These are phyloP conservation scores for Myotis myotis DNA, from an alignment of 2,797 vertebrate genomes.

Conservation along the genomic window DNA sequence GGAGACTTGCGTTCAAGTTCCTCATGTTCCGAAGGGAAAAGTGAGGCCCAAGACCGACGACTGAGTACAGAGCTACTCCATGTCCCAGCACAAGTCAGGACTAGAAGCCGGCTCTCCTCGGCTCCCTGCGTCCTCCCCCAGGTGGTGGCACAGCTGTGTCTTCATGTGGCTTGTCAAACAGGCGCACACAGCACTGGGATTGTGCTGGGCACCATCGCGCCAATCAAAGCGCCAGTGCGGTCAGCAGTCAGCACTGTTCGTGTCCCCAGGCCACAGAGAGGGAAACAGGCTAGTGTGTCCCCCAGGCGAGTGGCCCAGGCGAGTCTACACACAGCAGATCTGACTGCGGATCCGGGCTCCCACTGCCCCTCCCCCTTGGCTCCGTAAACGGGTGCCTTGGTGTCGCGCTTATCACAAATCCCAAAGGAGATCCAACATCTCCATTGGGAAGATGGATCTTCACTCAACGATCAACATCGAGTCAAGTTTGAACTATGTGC, in stretches of 20 bases:
- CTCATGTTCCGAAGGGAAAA: background rate
- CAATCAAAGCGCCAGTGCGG: background rate
- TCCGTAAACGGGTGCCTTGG: no score
- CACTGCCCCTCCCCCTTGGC: rapidly evolving
- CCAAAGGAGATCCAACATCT: background rate
- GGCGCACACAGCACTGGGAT: no score
- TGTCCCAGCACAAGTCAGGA: background rate
- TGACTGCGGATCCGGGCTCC: background rate
- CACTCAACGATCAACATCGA: background rate
- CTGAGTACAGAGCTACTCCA: rapidly evolving
- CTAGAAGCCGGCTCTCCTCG: background rate
- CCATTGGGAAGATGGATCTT: background rate
- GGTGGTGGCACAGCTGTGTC: background rate
- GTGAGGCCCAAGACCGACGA: background rate
- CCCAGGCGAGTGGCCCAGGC: background rate
- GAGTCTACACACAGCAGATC: background rate
- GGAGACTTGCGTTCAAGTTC: background rate
- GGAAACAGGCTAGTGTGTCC: background rate
- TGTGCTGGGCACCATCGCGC: background rate
- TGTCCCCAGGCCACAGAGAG: no score
- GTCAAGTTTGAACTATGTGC: background rate
- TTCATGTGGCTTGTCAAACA: background rate
- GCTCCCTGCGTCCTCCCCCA: rapidly evolving
- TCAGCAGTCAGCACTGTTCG: rapidly evolving
- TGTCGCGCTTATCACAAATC: background rate